These are phyloP conservation scores for Diachrysia chrysitis DNA, from an alignment of 2,888 invertebrate species.

Conservation along the genomic window DNA sequence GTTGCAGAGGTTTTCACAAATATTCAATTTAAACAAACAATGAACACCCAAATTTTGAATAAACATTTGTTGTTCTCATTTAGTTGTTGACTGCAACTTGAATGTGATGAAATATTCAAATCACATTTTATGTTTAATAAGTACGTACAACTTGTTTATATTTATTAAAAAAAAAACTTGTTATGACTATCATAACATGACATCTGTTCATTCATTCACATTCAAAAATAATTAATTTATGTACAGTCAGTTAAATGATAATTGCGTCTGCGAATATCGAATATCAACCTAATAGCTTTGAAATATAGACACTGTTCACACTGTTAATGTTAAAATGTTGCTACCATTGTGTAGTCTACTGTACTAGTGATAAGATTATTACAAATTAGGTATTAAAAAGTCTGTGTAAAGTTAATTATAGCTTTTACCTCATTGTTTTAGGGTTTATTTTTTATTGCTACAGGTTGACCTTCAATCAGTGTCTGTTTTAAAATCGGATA, in stretches of 20 bases:
- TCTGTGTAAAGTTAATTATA: not conserved
- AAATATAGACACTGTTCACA: not conserved
- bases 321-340: not conserved
- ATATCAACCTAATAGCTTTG: not conserved
- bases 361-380: not conserved
- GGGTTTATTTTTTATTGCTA: not conserved
- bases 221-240: slow-evolving; percentile 37
- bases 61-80: no score
- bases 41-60: not conserved
- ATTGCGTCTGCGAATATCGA: not conserved
- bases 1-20: no score
- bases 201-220: slow-evolving; percentile 24
- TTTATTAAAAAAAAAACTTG: slow-evolving; percentile 12
- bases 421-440: not conserved
- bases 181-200: slow-evolving; percentile 17
- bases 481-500: slow-evolving; percentile 2
- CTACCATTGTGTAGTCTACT: not conserved
- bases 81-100: no score
- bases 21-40: no score
- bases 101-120: not conserved
- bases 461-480: not conserved
- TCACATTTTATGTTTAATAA: not conserved
- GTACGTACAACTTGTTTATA: slow-evolving; percentile 14
- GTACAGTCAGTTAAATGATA: not conserved
- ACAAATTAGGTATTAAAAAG: no score